Conservation (phyloP, 2,797 vertebrate genomes). For the Meda fulgida region DNA sequence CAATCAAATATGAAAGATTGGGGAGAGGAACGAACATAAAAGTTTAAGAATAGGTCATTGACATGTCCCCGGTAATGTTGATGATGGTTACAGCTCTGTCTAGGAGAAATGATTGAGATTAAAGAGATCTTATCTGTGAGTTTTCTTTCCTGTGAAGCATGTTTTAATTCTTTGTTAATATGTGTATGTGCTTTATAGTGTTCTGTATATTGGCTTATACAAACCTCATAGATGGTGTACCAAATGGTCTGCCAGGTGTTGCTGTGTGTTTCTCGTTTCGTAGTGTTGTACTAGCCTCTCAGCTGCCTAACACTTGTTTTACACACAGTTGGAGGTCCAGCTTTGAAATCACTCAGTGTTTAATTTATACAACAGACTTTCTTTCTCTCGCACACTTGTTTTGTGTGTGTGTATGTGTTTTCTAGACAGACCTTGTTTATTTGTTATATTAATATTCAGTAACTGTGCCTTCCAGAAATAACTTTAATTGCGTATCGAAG, state of each 20-base stretch:
- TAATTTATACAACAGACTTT: conserved; percentile 27
- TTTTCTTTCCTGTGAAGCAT: background rate
- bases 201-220: background rate
- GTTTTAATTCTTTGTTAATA: background rate
- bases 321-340: conserved; percentile 51
- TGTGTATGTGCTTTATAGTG: background rate
- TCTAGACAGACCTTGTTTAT: background rate
- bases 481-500: background rate
- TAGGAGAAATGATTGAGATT: background rate
- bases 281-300: conserved; percentile 12
- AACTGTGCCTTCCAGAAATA: background rate
- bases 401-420: background rate
- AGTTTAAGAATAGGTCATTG: background rate
- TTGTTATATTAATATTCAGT: background rate
- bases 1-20: background rate
- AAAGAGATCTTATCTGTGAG: background rate
- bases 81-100: background rate
- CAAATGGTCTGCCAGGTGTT: conserved; percentile 37
- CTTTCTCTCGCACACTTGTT: background rate
- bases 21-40: background rate
- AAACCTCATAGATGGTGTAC: conserved; percentile 15
- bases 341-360: conserved; percentile 49
- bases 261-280: conserved; percentile 17
- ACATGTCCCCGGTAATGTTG: background rate
- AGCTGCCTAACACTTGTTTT: conserved; percentile 54